Evolutionary conservation across 2,888 invertebrate species (phyloP).

Genomic region (Diadegma fenestrale): DNA sequence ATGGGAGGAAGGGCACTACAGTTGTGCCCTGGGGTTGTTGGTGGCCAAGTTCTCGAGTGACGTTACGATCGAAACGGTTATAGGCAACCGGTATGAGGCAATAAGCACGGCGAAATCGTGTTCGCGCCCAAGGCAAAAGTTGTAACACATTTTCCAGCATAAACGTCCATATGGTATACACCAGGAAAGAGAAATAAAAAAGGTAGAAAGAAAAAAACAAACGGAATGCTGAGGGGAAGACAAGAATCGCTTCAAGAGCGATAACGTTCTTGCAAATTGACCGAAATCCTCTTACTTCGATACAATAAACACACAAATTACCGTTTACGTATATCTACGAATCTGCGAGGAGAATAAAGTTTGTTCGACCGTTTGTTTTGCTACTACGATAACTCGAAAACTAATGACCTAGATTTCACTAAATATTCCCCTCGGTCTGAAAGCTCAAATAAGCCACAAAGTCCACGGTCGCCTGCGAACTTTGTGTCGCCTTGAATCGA

Average conservation of each 20-base stretch:
- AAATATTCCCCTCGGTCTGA: neutral
- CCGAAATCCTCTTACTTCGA: neutral
- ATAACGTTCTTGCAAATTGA: slow-evolving; percentile 31
- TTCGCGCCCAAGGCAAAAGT: slow-evolving; percentile 1
- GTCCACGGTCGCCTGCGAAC: too few relatives aligned
- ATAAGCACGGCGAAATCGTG: slow-evolving; percentile 31
- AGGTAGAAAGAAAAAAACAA: neutral
- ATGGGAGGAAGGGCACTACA: slow-evolving; percentile 7
- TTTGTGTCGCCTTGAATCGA: too few relatives aligned
- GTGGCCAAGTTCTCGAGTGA: slow-evolving; percentile 48
- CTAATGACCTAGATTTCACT: neutral
- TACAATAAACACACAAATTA: neutral
- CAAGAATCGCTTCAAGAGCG: neutral
- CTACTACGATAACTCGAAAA: neutral
- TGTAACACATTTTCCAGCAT: slow-evolving; percentile 30
- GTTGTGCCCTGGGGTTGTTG: slow-evolving; percentile 24
- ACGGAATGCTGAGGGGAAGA: neutral
- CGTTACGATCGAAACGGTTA: slow-evolving; percentile 55
- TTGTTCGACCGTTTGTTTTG: neutral
- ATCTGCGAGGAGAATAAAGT: neutral
- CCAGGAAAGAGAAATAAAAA: neutral
- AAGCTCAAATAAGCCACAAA: neutral
- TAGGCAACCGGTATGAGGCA: slow-evolving; percentile 24
- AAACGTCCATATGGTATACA: slow-evolving; percentile 15
- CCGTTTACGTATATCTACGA: neutral